Conservation (phyloP, 2,888 invertebrate genomes). For the Drosophila yooni region DNA sequence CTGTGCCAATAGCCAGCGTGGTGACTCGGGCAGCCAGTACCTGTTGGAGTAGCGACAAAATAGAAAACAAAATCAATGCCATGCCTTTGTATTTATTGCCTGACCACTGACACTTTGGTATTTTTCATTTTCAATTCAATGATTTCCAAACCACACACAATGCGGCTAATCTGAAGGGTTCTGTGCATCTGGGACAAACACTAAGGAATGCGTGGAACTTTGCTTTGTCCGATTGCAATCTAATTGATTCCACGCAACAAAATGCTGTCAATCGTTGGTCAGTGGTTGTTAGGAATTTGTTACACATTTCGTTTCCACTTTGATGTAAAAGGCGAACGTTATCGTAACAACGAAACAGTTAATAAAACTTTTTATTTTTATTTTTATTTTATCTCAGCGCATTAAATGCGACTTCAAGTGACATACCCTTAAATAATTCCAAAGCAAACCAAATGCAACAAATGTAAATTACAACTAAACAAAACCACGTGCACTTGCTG, state of each 20-base stretch:
- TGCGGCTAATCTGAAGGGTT: constrained; percentile 47
- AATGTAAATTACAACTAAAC: not conserved
- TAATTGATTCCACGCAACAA: constrained; percentile 65
- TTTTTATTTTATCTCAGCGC: constrained; percentile 5
- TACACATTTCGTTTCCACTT: constrained; percentile 52
- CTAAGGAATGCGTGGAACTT: constrained; percentile 60
- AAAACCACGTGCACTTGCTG: not conserved
- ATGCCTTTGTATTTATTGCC: constrained; percentile 56
- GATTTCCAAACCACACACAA: constrained; percentile 38
- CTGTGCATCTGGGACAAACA: constrained; percentile 48
- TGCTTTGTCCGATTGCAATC: constrained; percentile 66
- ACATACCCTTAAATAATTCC: constrained; percentile 29
- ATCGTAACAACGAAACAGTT: constrained; percentile 33
- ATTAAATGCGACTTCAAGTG: constrained; percentile 24
- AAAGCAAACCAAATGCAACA: not conserved
- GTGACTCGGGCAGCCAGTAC: constrained; percentile 91
- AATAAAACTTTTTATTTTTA: constrained; percentile 28
- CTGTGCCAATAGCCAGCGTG: constrained; percentile 90
- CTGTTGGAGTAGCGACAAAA: constrained; percentile 84
- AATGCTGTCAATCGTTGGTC: constrained; percentile 63
- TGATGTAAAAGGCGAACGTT: constrained; percentile 58
- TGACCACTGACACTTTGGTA: constrained; percentile 65
- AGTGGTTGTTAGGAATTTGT: constrained; percentile 61
- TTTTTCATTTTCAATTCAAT: constrained; percentile 65
- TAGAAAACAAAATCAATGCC: constrained; percentile 39